Conservation (phyloP, 2,888 invertebrate genomes). For the Exocentrus adspersus region DNA sequence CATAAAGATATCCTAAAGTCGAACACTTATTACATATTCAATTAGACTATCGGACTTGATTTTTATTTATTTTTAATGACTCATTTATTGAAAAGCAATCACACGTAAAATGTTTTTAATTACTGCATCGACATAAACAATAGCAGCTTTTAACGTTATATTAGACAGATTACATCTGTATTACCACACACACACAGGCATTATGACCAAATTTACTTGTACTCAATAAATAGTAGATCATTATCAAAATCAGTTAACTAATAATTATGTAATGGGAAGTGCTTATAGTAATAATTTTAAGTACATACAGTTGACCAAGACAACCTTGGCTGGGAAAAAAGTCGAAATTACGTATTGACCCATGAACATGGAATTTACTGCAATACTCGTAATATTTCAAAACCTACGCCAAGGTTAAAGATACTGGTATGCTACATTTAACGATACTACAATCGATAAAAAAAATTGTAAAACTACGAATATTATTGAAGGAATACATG, state of each 20-base stretch:
- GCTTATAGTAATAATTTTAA: neutral
- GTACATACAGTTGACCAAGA: too few relatives aligned
- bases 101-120: neutral
- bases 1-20: too few relatives aligned
- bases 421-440: too few relatives aligned
- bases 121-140: neutral
- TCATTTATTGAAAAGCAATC: neutral
- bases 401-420: too few relatives aligned
- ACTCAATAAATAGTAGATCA: neutral
- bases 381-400: too few relatives aligned
- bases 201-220: neutral
- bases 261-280: neutral
- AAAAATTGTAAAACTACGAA: too few relatives aligned
- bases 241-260: neutral
- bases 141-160: neutral
- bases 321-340: too few relatives aligned
- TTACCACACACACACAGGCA: neutral
- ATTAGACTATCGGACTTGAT: neutral
- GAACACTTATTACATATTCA: too few relatives aligned
- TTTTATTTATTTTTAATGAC: neutral
- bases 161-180: conserved; percentile 20
- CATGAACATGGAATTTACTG: too few relatives aligned
- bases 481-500: too few relatives aligned
- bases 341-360: too few relatives aligned
- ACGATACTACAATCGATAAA: too few relatives aligned